Conservation (phyloP, 92 coral and sea anemone genomes). For the Phenganax stokvisi region DNA sequence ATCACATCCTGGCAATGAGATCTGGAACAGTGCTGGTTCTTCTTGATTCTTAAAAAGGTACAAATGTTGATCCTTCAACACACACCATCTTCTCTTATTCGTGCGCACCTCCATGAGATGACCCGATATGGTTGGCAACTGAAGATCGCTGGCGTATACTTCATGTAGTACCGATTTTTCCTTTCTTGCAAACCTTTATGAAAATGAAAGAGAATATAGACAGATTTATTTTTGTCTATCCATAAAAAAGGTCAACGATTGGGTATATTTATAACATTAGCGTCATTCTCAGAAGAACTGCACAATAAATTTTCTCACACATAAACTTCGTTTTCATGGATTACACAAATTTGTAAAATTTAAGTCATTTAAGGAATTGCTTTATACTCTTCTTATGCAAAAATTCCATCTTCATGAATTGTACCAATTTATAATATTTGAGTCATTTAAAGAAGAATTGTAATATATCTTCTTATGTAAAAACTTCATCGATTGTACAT, state of each 20-base stretch:
- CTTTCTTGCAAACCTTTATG: slow-evolving; percentile 48
- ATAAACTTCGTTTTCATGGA: too few species aligned
- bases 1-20: slow-evolving; percentile 73
- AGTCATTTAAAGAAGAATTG: too few species aligned
- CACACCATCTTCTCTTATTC: slow-evolving; percentile 84
- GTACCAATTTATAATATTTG: too few species aligned
- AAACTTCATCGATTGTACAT: too few species aligned
- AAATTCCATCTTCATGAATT: too few species aligned
- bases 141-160: slow-evolving; percentile 59
- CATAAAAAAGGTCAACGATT: neutral
- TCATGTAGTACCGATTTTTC: slow-evolving; percentile 62
- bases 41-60: slow-evolving; percentile 83
- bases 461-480: too few species aligned
- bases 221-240: neutral
- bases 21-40: slow-evolving; percentile 73
- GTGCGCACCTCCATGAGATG: slow-evolving; percentile 75
- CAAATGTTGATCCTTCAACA: slow-evolving; percentile 73
- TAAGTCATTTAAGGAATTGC: too few species aligned
- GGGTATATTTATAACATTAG: too few species aligned
- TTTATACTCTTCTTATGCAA: too few species aligned
- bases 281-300: too few species aligned
- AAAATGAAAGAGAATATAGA: neutral
- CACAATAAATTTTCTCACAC: too few species aligned
- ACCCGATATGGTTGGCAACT: slow-evolving; percentile 73
- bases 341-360: too few species aligned